Percentiles rank a stretch among this genome's conserved stretches.
These are phyloP conservation scores for Cheilosia vulpina DNA, from an alignment of 2,888 invertebrate genomes.

Conservation along the genomic window DNA sequence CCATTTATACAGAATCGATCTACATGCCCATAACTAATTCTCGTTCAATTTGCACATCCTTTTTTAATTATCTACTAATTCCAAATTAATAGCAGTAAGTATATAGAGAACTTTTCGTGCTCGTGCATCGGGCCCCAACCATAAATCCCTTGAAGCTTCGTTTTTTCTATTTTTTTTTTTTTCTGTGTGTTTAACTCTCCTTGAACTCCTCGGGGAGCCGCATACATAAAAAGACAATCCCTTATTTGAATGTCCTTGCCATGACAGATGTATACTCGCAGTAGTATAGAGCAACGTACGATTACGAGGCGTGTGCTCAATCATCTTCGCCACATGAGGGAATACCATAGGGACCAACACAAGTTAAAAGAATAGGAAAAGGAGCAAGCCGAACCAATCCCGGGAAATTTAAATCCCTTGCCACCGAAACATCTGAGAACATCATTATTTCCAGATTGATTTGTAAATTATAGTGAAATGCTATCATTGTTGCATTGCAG, in stretches of 20 bases:
- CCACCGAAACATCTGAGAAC: constrained; percentile 57
- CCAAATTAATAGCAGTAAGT: constrained; percentile 60
- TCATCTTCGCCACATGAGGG: constrained; percentile 60
- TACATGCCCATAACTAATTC: constrained; percentile 15
- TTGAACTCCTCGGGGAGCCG: constrained; percentile 26
- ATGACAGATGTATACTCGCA: constrained; percentile 23
- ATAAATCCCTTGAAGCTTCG: constrained; percentile 17
- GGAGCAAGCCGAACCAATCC: constrained; percentile 34
- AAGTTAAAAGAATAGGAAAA: background rate
- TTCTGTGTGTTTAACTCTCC: background rate
- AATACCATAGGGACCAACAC: background rate
- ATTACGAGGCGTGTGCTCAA: constrained; percentile 52
- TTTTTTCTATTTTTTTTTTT: background rate
- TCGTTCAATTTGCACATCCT: constrained; percentile 64
- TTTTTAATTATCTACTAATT: constrained; percentile 69
- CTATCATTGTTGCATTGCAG: constrained; percentile 13
- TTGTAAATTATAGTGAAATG: constrained; percentile 64
- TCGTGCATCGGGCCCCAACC: constrained; percentile 42
- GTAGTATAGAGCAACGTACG: constrained; percentile 34
- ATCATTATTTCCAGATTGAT: constrained; percentile 73
- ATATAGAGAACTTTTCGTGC: background rate
- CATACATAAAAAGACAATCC: constrained; percentile 26
- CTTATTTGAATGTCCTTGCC: constrained; percentile 45
- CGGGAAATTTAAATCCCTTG: constrained; percentile 67
- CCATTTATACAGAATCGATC: background rate